Conservation (phyloP, 2,797 vertebrate genomes). For the Macrochelys suwanniensis region DNA sequence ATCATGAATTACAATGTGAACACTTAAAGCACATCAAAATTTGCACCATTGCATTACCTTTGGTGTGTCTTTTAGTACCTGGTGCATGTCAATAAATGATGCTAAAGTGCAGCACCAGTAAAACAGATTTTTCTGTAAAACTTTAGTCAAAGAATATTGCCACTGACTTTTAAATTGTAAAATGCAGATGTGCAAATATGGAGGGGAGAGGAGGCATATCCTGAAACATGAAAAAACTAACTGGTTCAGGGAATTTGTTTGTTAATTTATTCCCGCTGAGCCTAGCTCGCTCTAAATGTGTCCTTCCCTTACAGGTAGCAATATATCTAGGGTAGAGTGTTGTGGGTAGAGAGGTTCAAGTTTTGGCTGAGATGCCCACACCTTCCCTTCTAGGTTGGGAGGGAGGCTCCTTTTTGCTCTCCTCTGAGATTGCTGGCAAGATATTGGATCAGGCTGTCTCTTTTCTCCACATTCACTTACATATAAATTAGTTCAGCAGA, state of each 20-base stretch:
- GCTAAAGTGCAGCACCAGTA: not conserved
- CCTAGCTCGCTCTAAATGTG: not conserved
- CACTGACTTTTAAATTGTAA: not conserved
- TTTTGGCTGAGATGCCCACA: not conserved
- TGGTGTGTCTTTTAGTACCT: accelerated
- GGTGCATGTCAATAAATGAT: not conserved
- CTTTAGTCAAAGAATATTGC: not conserved
- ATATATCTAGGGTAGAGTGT: not conserved
- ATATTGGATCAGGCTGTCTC: not conserved
- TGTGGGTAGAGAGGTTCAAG: not conserved
- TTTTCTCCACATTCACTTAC: not conserved
- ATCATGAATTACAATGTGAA: not conserved
- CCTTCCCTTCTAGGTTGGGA: not conserved
- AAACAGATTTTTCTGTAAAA: not conserved
- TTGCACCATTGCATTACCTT: not conserved
- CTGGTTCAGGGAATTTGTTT: not conserved
- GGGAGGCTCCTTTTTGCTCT: not conserved
- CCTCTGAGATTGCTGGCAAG: not conserved
- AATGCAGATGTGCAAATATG: not conserved
- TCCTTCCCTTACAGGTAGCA: not conserved
- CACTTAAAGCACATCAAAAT: not conserved
- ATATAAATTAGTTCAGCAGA: not conserved
- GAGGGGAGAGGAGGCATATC: no score
- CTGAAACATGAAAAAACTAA: not conserved
- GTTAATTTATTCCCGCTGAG: not conserved